These are phyloP conservation scores for Choloepus didactylus DNA, from an alignment of 2,797 vertebrate genomes.

Conservation along the genomic window DNA sequence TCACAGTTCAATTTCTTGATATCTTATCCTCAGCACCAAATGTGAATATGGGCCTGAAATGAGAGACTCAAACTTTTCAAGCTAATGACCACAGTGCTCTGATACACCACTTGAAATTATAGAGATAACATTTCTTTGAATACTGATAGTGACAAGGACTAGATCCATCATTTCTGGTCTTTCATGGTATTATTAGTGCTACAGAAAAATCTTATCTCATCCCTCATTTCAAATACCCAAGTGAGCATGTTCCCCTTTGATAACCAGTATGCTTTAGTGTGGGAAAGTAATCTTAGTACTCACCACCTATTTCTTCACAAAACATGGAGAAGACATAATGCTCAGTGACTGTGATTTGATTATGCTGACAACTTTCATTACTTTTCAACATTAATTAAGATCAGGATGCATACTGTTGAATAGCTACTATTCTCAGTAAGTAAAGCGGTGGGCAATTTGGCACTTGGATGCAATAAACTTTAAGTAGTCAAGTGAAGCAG, in stretches of 20 bases:
- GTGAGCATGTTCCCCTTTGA: not conserved
- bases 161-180: not conserved
- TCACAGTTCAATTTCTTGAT: conserved; percentile 23
- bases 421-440: not conserved
- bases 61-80: conserved; percentile 11
- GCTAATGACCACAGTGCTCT: not conserved
- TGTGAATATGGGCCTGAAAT: not conserved
- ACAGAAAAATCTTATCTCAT: not conserved
- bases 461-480: not conserved
- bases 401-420: not conserved
- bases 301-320: not conserved
- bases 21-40: not conserved
- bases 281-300: not conserved
- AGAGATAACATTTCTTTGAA: conserved; percentile 21
- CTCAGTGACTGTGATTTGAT: not conserved
- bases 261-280: too few relatives aligned
- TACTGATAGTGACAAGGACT: not conserved
- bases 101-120: conserved; percentile 44
- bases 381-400: not conserved
- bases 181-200: not conserved
- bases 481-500: not conserved
- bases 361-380: not conserved
- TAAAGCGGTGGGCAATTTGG: not conserved
- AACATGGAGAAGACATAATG: not conserved
- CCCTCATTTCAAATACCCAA: not conserved